Evolutionary conservation across 2,797 vertebrate genomes (phyloP), one percentile per base, ranked within the genome.

Genomic region (Setipinna tenuifilis): DNA sequence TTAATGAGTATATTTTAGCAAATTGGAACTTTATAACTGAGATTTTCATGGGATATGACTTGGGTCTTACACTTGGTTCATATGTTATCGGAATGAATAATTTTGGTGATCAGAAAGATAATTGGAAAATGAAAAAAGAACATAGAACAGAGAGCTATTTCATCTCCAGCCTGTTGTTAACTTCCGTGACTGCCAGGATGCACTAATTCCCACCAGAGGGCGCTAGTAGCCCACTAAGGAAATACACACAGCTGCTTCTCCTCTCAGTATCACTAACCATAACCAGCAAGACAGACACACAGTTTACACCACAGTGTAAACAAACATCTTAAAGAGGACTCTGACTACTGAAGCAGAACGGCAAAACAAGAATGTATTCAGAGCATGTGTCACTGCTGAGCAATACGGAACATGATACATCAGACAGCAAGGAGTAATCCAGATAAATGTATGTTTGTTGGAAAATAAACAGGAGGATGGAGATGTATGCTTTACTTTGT

Each of bases 261-360:
- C 71, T 31, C 71, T 78, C 31, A 5, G 31, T 19, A 16, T 78
- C 71, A 41, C 4, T 78, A 44, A 78, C 35, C 35, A 44, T 44
- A 44, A 41, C 71, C 71, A 44, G 31, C 35, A 9, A 78, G 71
- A 78, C n/a, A 10, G 35, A 78, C 35, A 19, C 31, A 78, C 35
- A 17, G 65, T 31, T 71, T 44, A 78, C 31, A 78, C 71, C 71
- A 78, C 71, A 78, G 71, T n/a, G 19, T 35, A 78, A 78, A 78
- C 31, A 78, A 78, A 78, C 71, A 78, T 41, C 71, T 71, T 71
- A 35, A 31, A 71, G 16, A 71, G 31, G 5, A 71, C 28, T 31
- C 5, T 9, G 35, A 21, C 71, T 78, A 44, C 71, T 44, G 71
- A 78, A 78, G 31, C 71, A 78, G 35, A 78, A 78, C 31, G 31